These are phyloP conservation scores for Lapara coniferarum DNA, from an alignment of 2,888 invertebrate species.

Conservation along the genomic window DNA sequence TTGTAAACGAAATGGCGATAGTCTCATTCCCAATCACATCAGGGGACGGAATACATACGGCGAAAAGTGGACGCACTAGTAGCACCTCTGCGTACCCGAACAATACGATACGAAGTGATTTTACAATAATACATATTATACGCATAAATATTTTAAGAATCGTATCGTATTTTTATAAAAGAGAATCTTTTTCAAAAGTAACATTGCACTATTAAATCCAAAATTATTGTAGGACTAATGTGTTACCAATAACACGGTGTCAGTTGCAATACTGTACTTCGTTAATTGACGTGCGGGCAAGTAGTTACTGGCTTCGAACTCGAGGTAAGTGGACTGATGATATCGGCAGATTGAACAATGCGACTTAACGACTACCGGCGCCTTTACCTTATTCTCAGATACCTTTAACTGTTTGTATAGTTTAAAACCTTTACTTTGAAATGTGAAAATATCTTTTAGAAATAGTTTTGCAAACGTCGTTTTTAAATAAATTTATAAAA, in stretches of 20 bases:
- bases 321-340: constrained; percentile 42
- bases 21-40: too few relatives aligned
- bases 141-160: too few relatives aligned
- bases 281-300: constrained; percentile 17
- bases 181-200: too few relatives aligned
- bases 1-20: too few relatives aligned
- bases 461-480: too few relatives aligned
- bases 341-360: constrained; percentile 50
- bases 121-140: too few relatives aligned
- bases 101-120: too few relatives aligned
- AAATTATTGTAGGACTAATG: too few relatives aligned
- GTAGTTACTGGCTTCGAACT: constrained; percentile 39
- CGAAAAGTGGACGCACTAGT: too few relatives aligned
- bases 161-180: background rate
- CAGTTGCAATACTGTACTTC: constrained; percentile 16
- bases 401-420: constrained; percentile 34
- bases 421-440: constrained; percentile 28
- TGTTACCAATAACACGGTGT: background rate
- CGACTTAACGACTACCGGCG: constrained; percentile 36
- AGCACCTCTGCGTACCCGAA: too few relatives aligned
- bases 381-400: constrained; percentile 15
- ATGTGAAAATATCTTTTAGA: background rate
- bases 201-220: too few relatives aligned
- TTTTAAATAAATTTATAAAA: background rate
- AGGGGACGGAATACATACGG: too few relatives aligned